Evolutionary conservation across 2,797 vertebrate species (phyloP).

Genomic region (Gobio occitaniae): DNA sequence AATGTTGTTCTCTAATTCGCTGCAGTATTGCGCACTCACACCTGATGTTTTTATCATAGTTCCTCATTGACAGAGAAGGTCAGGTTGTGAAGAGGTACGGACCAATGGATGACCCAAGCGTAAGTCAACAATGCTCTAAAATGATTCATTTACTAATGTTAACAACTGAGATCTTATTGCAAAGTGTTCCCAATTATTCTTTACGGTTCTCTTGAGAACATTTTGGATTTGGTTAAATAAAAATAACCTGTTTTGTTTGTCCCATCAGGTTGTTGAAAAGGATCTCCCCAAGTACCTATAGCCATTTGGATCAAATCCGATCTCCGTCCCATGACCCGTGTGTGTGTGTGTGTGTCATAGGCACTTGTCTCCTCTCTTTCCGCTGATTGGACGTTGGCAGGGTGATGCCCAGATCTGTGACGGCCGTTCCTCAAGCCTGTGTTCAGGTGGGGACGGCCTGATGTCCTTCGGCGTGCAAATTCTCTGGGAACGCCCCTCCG

Average conservation of each 20-base stretch:
- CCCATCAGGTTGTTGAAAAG: conserved; percentile 82
- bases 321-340: neutral
- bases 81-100: conserved; percentile 91
- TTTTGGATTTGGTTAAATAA: neutral
- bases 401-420: conserved; percentile 82
- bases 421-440: conserved; percentile 85
- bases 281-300: conserved; percentile 88
- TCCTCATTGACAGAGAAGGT: conserved; percentile 90
- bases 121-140: conserved; percentile 71
- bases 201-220: no score
- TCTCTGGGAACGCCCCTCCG: conserved; percentile 65
- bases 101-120: conserved; percentile 89
- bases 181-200: no score
- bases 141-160: no score
- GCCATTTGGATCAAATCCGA: conserved; percentile 2
- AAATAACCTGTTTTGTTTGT: conserved; percentile 21
- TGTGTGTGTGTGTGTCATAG: neutral
- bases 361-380: conserved; percentile 48
- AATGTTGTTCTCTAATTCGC: neutral
- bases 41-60: conserved; percentile 74
- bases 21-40: neutral
- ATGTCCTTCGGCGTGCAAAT: conserved; percentile 83
- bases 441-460: conserved; percentile 80
- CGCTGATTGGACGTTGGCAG: conserved; percentile 57
- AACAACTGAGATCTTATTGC: no score